Percentiles rank a stretch among this genome's conserved stretches.
Conservation (phyloP, 2,888 invertebrate genomes). For the Xanthorhoe spadicearia region DNA sequence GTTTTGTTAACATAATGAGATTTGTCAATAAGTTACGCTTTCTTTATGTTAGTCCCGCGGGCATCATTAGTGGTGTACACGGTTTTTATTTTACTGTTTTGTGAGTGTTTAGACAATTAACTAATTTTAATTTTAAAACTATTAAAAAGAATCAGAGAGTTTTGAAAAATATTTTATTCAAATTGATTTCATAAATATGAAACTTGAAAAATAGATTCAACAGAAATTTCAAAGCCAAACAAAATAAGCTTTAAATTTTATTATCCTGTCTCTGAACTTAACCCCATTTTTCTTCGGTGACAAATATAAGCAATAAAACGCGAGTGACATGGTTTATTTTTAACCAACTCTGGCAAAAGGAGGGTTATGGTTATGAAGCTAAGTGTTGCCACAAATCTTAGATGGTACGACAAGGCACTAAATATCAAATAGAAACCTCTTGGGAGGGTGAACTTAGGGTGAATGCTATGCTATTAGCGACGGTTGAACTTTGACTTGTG, state of each 20-base stretch:
- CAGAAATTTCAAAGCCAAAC: conserved; percentile 1
- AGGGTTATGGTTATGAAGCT: conserved; percentile 43
- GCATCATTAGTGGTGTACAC: conserved; percentile 66
- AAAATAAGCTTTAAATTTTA: conserved; percentile 18
- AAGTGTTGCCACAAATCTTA: conserved; percentile 78
- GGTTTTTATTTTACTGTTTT: conserved; percentile 51
- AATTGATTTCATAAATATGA: no score
- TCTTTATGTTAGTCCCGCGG: conserved; percentile 65
- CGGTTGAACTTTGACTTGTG: conserved; percentile 75
- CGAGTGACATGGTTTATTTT: conserved; percentile 56
- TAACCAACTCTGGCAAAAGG: conserved; percentile 13
- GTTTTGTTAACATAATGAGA: conserved; percentile 81
- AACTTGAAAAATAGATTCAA: background rate
- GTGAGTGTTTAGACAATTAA: conserved; percentile 31
- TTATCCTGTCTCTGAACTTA: conserved; percentile 26
- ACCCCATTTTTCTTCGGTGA: conserved; percentile 48
- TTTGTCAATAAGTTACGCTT: conserved; percentile 79
- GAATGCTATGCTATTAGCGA: conserved; percentile 68
- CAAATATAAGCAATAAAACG: conserved; percentile 53
- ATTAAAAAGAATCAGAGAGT: no score
- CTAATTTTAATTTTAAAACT: background rate
- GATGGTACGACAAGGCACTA: conserved; percentile 81
- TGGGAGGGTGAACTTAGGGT: conserved; percentile 64
- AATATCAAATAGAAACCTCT: conserved; percentile 64
- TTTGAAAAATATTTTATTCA: no score